These are phyloP conservation scores for Gambusia affinis DNA, from an alignment of 2,113 vertebrate species.

Conservation along the genomic window DNA sequence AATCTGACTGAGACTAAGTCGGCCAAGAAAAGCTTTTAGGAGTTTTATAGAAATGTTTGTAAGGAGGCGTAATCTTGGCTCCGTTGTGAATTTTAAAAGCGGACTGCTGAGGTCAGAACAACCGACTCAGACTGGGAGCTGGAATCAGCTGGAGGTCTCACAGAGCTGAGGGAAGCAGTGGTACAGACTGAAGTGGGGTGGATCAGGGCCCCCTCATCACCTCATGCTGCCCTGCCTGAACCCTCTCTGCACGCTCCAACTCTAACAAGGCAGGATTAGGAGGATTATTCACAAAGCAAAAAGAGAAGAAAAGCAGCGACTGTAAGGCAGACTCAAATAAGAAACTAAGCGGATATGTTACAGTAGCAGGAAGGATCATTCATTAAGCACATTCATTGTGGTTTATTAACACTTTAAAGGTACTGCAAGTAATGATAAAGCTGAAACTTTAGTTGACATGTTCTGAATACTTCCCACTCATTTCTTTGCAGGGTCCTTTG, in stretches of 20 bases:
- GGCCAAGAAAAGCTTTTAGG: no score
- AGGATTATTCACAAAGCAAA: constrained; percentile 53
- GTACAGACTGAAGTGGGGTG: constrained; percentile 5
- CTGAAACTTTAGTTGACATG: neutral
- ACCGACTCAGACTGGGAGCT: no score
- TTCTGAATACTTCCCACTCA: neutral
- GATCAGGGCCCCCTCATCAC: constrained; percentile 14
- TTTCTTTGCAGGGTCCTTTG: constrained; percentile 85
- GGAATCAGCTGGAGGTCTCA: constrained; percentile 16
- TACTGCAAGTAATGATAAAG: neutral
- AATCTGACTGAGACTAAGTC: no score
- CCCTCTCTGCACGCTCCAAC: constrained; percentile 31
- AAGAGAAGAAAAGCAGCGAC: constrained; percentile 25
- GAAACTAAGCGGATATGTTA: constrained; percentile 14
- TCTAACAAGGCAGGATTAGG: constrained; percentile 51
- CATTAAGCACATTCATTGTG: neutral
- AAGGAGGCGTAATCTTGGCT: no score
- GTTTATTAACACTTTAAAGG: neutral
- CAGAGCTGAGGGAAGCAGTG: no score
- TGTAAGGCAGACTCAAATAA: neutral
- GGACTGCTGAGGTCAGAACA: no score
- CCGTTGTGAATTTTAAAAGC: no score
- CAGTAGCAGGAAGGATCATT: constrained; percentile 20
- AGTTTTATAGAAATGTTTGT: no score
- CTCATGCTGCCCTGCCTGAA: constrained; percentile 26